These are phyloP conservation scores for Hypanus sabinus DNA, from an alignment of 2,113 vertebrate genomes.

Conservation along the genomic window DNA sequence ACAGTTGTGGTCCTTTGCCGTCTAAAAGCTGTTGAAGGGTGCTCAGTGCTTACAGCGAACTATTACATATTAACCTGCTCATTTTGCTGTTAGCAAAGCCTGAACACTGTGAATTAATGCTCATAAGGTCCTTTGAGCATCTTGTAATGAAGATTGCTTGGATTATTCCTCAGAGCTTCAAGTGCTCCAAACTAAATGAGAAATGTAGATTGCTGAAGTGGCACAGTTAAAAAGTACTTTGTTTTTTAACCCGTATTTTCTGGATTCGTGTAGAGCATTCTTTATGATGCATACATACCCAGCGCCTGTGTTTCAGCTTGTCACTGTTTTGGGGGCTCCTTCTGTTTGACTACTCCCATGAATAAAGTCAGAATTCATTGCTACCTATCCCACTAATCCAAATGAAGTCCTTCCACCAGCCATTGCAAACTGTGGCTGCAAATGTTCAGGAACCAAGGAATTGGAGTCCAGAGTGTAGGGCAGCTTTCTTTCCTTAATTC, in stretches of 20 bases:
- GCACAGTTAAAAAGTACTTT: neutral
- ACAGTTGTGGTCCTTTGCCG: neutral
- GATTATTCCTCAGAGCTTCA: neutral
- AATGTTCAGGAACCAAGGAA: neutral
- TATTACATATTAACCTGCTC: neutral
- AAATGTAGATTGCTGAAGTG: neutral
- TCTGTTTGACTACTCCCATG: neutral
- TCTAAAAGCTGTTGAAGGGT: neutral
- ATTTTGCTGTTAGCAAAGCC: neutral
- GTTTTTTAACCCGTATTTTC: neutral
- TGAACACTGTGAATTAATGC: neutral
- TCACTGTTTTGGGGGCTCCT: neutral
- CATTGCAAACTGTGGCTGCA: neutral
- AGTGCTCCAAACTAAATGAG: neutral
- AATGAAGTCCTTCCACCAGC: neutral
- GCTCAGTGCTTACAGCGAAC: neutral
- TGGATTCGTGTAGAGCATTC: neutral
- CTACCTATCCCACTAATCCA: neutral
- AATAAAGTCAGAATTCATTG: neutral
- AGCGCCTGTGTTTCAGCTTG: neutral
- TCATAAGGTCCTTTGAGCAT: neutral
- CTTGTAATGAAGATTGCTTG: neutral
- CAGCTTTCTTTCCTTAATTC: neutral
- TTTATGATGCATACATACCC: neutral
- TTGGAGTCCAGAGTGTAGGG: neutral